Percentiles rank a stretch among this genome's conserved stretches.
Evolutionary conservation across 1,140 invertebrate species (phyloP).

Genomic region (Thalassaphorura encarpata): DNA sequence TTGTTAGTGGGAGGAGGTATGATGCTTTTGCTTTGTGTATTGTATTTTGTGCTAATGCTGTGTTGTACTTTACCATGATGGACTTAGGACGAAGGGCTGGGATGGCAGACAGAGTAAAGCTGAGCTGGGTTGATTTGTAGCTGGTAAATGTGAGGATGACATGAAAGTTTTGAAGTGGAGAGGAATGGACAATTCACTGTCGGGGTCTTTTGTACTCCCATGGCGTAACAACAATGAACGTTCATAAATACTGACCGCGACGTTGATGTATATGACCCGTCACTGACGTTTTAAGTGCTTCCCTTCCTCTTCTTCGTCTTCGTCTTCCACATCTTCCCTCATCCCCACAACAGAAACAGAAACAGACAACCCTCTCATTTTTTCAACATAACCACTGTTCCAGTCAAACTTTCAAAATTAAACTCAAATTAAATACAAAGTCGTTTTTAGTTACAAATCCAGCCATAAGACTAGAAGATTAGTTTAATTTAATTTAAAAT

Average conservation of each 20-base stretch:
- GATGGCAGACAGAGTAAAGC: constrained; percentile 1
- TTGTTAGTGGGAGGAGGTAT: not conserved
- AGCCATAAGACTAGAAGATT: no score
- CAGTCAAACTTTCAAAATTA: no score
- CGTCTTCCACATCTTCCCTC: no score
- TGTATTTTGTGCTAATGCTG: not conserved
- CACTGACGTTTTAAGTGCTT: constrained; percentile 27
- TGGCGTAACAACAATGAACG: constrained; percentile 23
- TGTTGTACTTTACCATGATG: not conserved
- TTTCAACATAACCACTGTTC: no score
- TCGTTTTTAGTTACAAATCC: no score
- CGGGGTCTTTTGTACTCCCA: constrained; percentile 22
- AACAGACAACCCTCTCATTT: no score
- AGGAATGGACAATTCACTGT: constrained; percentile 16
- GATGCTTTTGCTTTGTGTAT: not conserved
- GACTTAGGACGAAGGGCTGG: not conserved
- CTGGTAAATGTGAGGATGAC: constrained; percentile 16
- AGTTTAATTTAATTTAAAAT: no score
- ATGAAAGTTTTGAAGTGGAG: constrained; percentile 18
- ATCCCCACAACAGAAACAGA: no score
- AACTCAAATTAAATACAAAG: no score
- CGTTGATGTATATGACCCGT: constrained; percentile 26
- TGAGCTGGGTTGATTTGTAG: constrained; percentile 16
- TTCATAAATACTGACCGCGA: constrained; percentile 25
- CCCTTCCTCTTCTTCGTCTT: constrained; percentile 5